Percentiles rank a stretch among this genome's conserved stretches.
phyloP scores from a whole-genome alignment of 2,797 vertebrate genomes.

The Chelmon rostratus region DNA sequence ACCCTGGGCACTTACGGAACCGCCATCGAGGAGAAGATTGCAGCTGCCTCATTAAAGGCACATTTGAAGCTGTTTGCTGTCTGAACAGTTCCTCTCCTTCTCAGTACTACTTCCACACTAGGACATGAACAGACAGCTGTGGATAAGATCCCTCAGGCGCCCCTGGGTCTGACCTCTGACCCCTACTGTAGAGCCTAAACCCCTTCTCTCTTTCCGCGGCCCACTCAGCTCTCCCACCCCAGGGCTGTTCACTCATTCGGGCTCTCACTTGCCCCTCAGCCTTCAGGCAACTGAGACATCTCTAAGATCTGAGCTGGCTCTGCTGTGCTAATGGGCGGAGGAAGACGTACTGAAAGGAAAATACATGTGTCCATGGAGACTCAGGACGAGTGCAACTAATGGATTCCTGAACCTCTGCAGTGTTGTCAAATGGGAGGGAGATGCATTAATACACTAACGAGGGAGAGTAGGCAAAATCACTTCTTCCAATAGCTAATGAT shows the following conservation, averaged over 20 bases:
- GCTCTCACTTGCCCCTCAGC: constrained; percentile 66
- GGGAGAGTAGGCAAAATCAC: constrained; percentile 51
- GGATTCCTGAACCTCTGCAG: constrained; percentile 59
- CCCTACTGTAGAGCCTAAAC: constrained; percentile 64
- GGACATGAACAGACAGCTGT: constrained; percentile 71
- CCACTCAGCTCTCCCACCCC: constrained; percentile 41
- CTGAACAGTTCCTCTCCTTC: constrained; percentile 56
- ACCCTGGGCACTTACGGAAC: constrained; percentile 72
- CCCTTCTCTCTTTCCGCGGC: constrained; percentile 43
- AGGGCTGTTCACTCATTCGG: constrained; percentile 69
- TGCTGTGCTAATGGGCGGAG: constrained; percentile 60
- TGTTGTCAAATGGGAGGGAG: constrained; percentile 62
- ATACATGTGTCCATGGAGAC: constrained; percentile 52
- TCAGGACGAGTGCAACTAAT: constrained; percentile 64
- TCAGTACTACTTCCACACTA: constrained; percentile 52
- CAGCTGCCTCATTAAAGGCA: constrained; percentile 81
- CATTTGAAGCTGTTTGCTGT: constrained; percentile 74
- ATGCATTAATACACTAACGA: constrained; percentile 65
- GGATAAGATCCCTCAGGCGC: constrained; percentile 55
- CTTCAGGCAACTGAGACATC: constrained; percentile 54
- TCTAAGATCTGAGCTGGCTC: constrained; percentile 41
- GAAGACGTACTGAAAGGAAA: constrained; percentile 55
- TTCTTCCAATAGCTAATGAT: constrained; percentile 73
- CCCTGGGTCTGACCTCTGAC: constrained; percentile 66
- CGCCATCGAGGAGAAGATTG: constrained; percentile 62